Conservation (phyloP, 2,888 invertebrate genomes). For the Ochlodes sylvanus region DNA sequence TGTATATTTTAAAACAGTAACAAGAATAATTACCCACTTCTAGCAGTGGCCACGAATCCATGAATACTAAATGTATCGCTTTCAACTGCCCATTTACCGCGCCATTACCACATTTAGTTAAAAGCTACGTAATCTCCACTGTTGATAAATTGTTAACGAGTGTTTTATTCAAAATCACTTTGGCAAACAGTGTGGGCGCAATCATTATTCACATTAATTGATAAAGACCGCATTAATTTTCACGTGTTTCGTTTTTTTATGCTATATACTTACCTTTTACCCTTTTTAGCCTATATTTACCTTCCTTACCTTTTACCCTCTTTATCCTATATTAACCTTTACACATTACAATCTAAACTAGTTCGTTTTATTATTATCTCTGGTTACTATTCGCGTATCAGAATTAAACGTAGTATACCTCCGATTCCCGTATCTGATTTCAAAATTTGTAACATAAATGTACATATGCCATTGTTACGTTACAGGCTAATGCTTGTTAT, state of each 20-base stretch:
- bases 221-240: slow-evolving; percentile 26
- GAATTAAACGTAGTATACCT: too few species aligned
- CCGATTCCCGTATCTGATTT: too few species aligned
- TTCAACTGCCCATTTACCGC: slow-evolving; percentile 28
- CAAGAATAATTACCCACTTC: slow-evolving; percentile 20
- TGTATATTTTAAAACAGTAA: slow-evolving; percentile 5
- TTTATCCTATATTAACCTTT: too few species aligned
- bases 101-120: slow-evolving; percentile 33
- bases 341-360: too few species aligned
- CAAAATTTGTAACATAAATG: too few species aligned
- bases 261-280: too few species aligned
- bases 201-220: slow-evolving; percentile 31
- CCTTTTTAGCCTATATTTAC: too few species aligned
- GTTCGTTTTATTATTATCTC: too few species aligned
- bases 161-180: slow-evolving; percentile 28
- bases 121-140: slow-evolving; percentile 32
- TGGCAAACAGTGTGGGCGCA: slow-evolving; percentile 19
- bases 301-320: too few species aligned
- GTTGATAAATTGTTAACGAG: slow-evolving; percentile 34
- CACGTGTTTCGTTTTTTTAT: background rate
- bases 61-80: slow-evolving; percentile 47
- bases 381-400: too few species aligned
- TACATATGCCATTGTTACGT: too few species aligned
- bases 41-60: slow-evolving; percentile 23
- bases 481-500: too few species aligned